phyloP scores from a whole-genome alignment of 2,797 vertebrate genomes.

The Enteromius viviparus region DNA sequence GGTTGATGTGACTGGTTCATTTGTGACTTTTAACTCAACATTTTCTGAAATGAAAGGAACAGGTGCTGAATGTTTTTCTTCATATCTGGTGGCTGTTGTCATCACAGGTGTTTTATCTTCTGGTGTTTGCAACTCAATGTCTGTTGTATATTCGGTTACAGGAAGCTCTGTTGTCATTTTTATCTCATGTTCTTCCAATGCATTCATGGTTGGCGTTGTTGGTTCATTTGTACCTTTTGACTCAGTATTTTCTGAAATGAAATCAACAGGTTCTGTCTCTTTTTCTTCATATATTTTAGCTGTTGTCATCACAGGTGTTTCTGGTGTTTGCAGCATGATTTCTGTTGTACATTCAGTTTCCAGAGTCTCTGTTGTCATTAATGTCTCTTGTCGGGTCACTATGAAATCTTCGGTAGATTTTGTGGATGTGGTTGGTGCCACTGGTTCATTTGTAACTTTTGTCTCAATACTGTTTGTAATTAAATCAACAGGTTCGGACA shows the following conservation, averaged over 20 bases:
- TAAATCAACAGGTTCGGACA: not conserved
- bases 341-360: conserved; percentile 7
- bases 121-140: not conserved
- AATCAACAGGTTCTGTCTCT: fast-evolving
- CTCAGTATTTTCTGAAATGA: fast-evolving
- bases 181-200: not conserved
- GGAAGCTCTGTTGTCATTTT: not conserved
- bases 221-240: not conserved
- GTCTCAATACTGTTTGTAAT: not conserved
- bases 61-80: not conserved
- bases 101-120: not conserved
- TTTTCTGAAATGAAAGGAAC: not conserved
- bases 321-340: fast-evolving
- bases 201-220: too few relatives aligned
- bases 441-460: not conserved
- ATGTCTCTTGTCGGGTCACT: too few relatives aligned
- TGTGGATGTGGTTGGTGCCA: too few relatives aligned
- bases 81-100: not conserved
- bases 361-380: too few relatives aligned
- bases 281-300: not conserved
- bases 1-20: too few relatives aligned
- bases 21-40: too few relatives aligned
- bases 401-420: too few relatives aligned
- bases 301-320: not conserved
- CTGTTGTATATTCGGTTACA: not conserved